Evolutionary conservation across 2,888 invertebrate species (phyloP).

Genomic region (Pyrgus malvae): DNA sequence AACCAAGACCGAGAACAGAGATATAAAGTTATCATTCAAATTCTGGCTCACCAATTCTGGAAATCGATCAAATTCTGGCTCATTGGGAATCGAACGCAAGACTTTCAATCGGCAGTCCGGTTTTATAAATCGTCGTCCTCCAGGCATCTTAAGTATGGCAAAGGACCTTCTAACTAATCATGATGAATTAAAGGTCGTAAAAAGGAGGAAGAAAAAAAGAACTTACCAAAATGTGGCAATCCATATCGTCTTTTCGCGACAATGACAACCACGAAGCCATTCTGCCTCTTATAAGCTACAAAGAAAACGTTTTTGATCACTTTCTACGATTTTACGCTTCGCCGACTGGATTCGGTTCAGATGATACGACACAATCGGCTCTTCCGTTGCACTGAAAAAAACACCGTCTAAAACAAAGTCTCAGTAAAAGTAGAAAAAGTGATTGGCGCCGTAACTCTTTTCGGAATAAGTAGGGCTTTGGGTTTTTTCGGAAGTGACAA

Average conservation of each 20-base stretch:
- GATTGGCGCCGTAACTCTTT: neutral
- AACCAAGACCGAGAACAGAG: too few species aligned
- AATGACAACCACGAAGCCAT: slow-evolving; percentile 52
- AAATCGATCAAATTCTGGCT: too few species aligned
- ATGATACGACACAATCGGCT: slow-evolving; percentile 20
- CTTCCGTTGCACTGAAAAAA: slow-evolving; percentile 14
- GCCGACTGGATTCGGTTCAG: slow-evolving; percentile 41
- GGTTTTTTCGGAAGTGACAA: too few species aligned
- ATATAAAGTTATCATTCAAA: too few species aligned
- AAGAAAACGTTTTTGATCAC: slow-evolving; percentile 72
- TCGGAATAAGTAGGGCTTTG: neutral
- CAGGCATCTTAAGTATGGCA: too few species aligned
- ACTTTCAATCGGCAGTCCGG: too few species aligned
- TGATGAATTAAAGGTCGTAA: too few species aligned
- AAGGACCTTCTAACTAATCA: too few species aligned
- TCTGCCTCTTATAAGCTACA: slow-evolving; percentile 69
- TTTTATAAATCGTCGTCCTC: too few species aligned
- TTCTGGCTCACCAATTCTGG: too few species aligned
- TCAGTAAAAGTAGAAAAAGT: neutral
- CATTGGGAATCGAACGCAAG: too few species aligned
- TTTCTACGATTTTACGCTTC: slow-evolving; percentile 72
- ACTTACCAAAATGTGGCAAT: slow-evolving; percentile 61
- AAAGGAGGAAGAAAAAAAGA: slow-evolving; percentile 32
- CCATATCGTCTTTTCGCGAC: slow-evolving; percentile 51
- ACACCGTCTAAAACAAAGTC: neutral